phyloP scores from a whole-genome alignment of 2,113 vertebrate genomes.

The Anser cygnoides region DNA sequence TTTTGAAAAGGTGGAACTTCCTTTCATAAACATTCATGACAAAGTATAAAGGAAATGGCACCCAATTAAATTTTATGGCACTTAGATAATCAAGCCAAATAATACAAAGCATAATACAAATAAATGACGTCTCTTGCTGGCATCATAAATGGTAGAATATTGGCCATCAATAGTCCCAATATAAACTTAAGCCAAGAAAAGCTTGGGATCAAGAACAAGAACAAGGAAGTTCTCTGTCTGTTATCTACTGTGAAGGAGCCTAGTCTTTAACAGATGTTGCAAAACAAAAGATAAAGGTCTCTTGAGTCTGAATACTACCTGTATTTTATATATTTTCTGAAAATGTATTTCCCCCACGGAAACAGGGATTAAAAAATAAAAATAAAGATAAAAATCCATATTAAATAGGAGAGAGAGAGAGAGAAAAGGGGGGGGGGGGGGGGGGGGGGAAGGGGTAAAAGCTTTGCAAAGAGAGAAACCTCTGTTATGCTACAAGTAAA shows the following conservation, averaged over 20 bases:
- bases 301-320: background rate
- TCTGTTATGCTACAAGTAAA: background rate
- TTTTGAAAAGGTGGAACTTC: background rate
- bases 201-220: background rate
- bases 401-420: background rate
- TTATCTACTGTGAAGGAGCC: background rate
- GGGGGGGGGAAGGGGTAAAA: too few species aligned
- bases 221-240: background rate
- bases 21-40: background rate
- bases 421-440: background rate
- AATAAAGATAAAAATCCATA: background rate
- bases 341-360: background rate
- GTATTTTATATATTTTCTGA: background rate
- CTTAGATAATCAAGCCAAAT: background rate
- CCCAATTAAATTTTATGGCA: constrained; percentile 28
- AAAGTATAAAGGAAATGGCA: constrained; percentile 39
- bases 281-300: background rate
- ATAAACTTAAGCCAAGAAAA: background rate
- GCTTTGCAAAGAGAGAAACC: background rate
- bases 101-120: background rate
- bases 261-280: background rate
- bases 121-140: background rate
- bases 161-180: background rate
- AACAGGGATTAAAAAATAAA: background rate
- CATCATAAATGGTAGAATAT: background rate